Conservation (phyloP, 2,797 vertebrate species). For the Eulemur coronatus region DNA sequence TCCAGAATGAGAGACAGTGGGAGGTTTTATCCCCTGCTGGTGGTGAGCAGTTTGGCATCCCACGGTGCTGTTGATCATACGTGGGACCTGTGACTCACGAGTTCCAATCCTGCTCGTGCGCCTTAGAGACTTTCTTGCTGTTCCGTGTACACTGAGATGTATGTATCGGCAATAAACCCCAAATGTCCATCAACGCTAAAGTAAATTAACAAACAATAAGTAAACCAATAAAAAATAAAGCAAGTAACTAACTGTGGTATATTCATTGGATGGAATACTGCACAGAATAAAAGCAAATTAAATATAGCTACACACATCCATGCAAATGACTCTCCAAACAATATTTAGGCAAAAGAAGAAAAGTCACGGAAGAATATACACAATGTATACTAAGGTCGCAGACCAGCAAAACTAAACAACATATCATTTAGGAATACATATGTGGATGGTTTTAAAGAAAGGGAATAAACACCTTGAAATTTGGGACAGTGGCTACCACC, state of each 20-base stretch:
- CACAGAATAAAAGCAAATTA: not conserved
- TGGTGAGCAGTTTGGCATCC: not conserved
- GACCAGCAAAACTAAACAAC: not conserved
- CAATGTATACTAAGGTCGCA: not conserved
- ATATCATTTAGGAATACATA: not conserved
- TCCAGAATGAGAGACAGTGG: not conserved
- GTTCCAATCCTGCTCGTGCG: not conserved
- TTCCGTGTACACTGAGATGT: accelerated
- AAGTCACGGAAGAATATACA: not conserved
- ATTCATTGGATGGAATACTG: not conserved
- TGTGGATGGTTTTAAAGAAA: not conserved
- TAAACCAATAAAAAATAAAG: not conserved
- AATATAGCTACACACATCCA: not conserved
- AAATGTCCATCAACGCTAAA: not conserved
- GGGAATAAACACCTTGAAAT: not conserved
- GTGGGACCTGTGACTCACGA: not conserved
- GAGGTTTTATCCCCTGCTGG: no score
- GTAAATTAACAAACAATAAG: not conserved
- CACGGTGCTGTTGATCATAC: accelerated
- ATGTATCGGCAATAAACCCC: not conserved
- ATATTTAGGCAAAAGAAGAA: not conserved
- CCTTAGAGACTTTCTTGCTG: not conserved
- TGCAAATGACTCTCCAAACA: not conserved
- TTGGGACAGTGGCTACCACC: not conserved
- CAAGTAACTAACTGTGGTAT: not conserved